Base-by-base conservation (phyloP, 2,888 invertebrate genomes). In the Agrilus biguttatus region DNA sequence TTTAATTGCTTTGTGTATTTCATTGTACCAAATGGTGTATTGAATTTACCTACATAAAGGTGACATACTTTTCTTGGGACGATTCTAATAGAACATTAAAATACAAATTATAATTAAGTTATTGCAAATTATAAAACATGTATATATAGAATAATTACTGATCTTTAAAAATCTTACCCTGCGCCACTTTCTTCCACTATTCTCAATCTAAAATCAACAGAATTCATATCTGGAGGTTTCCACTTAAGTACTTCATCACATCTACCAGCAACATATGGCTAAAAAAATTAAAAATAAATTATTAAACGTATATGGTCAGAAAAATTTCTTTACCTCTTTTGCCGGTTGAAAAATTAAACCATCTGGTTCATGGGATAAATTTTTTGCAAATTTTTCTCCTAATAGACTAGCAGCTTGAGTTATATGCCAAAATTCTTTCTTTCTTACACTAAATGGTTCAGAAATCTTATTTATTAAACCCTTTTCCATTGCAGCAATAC, bases 341-440 rank as follows among this genome's bases (percentile, higher is more conserved):
- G 83, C 74, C 0, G 98, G 98, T 62, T 99, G 98, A 63, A 97
- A 99, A 57, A 99, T 92, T 12, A 98, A 74, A 14, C 98, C 98
- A 60, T 99, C 98, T 0, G 96, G 95, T 63, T 97, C 95, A 60
- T 99, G 98, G 1, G 79, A 74, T 14, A 98, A 69, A 33, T 81
- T 77, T 51, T 79, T 79, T 0, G 84, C 78, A 66, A 98, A 97
- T 58, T 89, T 88, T 37, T 87, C 86, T 12, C 85, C 79, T 4
- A 90, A 66, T 37, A 90, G 67, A 53, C 74, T 76, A 5, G 67
- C 71, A 0, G 89, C 76, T 63, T 78, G 76, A 0, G 75, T 71
- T 43, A 93, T 68, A 39, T 87, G 85, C 85, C 87, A 96, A 68
- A 98, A 98, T 19, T 85, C 82, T 63, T 98, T 98, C 36, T 78